Base-by-base conservation (phyloP, 2,888 invertebrate genomes). In the Diloba caeruleocephala region DNA sequence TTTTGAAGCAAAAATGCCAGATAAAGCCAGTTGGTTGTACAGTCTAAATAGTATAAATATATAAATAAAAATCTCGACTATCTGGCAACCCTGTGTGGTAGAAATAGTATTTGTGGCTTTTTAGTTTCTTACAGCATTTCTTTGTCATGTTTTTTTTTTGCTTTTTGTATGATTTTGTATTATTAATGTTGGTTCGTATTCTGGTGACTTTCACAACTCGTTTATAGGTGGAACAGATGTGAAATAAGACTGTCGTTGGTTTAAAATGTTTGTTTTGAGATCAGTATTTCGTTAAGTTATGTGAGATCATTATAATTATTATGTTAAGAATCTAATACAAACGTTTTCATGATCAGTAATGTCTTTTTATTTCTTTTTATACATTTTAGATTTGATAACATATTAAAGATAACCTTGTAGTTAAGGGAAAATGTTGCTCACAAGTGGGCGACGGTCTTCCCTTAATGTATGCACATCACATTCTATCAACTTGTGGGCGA, bases 141-240 rank as follows among this genome's bases (percentile, higher is more conserved):
- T 14, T 17, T 23, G 1, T 33, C 28, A 15, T 28, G n/a, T 23
- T 55, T 36, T 29, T 31, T 26, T 43, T 51, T 41, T 9, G 26
- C 33, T 39, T 51, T 50, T 31, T 41, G 10, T 61, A 44, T 17
- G 32, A 42, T 41, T 50, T 62, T 66, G 41, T 59, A 54, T 31
- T 49, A 52, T 29, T 46, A 46, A 54, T 33, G 60, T 61, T 62
- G 64, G 71, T 56, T 44, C 33, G 15, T 41, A 13, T 25, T 34
- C 48, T 26, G 34, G 67, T 64, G 62, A 57, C 56, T 57, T 81
- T 89, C 89, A 84, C 90, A 91, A 82, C 91, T 92, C 85, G 91
- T 92, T 92, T 92, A 88, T 89, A 92, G 91, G 89, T 92, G 92
- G 79, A 92, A 91, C 90, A 92, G 91, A 85, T 92, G 90, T 92